Percentiles rank a stretch among this genome's conserved stretches.
Evolutionary conservation across 1,140 invertebrate species (phyloP).

Genomic region (Phthorimaea operculella): DNA sequence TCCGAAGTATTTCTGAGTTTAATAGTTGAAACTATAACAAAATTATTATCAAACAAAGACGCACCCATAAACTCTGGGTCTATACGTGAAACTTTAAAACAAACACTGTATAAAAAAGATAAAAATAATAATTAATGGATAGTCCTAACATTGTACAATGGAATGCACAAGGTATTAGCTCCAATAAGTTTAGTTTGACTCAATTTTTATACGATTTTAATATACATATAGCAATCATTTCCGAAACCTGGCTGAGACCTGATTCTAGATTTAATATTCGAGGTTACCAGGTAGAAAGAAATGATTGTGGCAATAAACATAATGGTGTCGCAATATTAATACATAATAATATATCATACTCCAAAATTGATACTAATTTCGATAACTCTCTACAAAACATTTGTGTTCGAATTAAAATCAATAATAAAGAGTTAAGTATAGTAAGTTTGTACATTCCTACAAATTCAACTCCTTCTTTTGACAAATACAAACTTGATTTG

Average conservation of each 20-base stretch:
- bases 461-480: constrained; percentile 10
- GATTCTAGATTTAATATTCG: constrained; percentile 14
- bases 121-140: constrained; percentile 2
- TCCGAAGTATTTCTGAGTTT: background rate
- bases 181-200: constrained; percentile 13
- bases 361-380: background rate
- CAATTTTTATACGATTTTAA: constrained; percentile 13
- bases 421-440: constrained; percentile 10
- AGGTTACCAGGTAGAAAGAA: constrained; percentile 13
- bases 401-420: constrained; percentile 1
- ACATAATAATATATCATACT: constrained; percentile 15
- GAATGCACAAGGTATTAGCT: constrained; percentile 19
- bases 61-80: background rate
- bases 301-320: constrained; percentile 18
- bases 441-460: constrained; percentile 11
- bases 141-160: constrained; percentile 16
- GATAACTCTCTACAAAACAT: constrained; percentile 5
- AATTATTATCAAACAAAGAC: constrained; percentile 1
- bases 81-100: background rate
- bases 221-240: constrained; percentile 18
- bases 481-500: constrained; percentile 14
- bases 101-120: background rate
- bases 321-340: constrained; percentile 23
- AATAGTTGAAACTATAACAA: background rate
- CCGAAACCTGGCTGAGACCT: constrained; percentile 16